Base-by-base conservation (phyloP, 2,888 invertebrate genomes). In the Tuberolachnus salignus region DNA sequence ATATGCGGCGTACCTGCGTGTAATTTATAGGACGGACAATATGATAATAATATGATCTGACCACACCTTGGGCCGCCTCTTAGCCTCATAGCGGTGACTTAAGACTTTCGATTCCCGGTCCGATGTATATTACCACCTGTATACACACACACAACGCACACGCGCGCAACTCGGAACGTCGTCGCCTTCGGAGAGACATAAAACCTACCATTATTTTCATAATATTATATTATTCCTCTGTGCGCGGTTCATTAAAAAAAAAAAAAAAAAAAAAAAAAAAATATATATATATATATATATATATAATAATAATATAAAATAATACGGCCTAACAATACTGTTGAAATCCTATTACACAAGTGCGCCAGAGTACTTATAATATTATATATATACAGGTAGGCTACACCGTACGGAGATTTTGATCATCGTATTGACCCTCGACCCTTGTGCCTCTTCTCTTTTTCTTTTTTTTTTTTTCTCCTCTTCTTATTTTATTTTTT, bases 271-370 rank as follows among this genome's bases (percentile, higher is more conserved):
- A 34, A n/a, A n/a, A n/a, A n/a, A n/a, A n/a, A n/a, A n/a, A n/a
- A n/a, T n/a, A n/a, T n/a, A n/a, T n/a, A n/a, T n/a, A n/a, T n/a
- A n/a, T n/a, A n/a, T n/a, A n/a, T n/a, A n/a, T n/a, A n/a, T n/a
- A n/a, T n/a, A n/a, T n/a, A n/a, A 59, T 71, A n/a, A 61, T 34
- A 34, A 34, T 34, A 34, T 4, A 34, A 4, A 34, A 34, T 34
- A 34, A 34, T 34, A 34, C 26, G 14, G 71, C 26, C 46, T 61
- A 72, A 72, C 59, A 19, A 72, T 71, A 72, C 59, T 49, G 49
- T 72, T 72, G 71, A 72, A 72, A 72, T 61, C 26, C 59, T 61
- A 72, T 72, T 72, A 34, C 71, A 61, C 71, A 61, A 71, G 46
- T 70, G 13, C n/a, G n/a, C 21, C 14, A 21, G 3, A 4, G 34